Conservation (phyloP, 2,797 vertebrate species). For the Channallabes apus region DNA sequence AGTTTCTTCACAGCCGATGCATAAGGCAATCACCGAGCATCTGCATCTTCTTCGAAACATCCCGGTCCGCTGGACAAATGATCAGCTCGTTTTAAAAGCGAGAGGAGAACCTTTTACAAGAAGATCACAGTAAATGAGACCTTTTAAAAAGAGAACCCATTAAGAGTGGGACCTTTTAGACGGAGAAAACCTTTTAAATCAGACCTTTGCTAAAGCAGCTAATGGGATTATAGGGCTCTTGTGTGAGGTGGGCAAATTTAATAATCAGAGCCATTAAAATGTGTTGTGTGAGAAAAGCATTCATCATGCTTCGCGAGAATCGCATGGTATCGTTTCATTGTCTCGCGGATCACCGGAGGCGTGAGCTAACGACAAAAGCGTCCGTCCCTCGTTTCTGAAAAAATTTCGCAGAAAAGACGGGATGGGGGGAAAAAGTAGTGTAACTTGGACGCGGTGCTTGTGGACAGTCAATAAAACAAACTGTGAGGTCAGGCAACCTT, state of each 20-base stretch:
- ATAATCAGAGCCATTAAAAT: slow-evolving; percentile 34
- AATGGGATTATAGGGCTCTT: slow-evolving; percentile 39
- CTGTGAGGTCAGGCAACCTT: slow-evolving; percentile 31
- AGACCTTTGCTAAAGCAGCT: slow-evolving; percentile 39
- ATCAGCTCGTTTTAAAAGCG: not conserved
- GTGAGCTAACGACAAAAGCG: slow-evolving; percentile 22
- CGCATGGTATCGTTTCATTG: slow-evolving; percentile 32
- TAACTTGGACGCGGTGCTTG: slow-evolving; percentile 35
- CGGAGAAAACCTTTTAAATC: slow-evolving; percentile 15
- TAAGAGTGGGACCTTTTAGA: slow-evolving; percentile 30
- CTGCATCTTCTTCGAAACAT: slow-evolving; percentile 15
- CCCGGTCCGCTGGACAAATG: slow-evolving; percentile 28
- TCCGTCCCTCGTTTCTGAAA: slow-evolving; percentile 13
- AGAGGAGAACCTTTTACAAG: not conserved
- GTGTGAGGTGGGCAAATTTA: slow-evolving; percentile 35
- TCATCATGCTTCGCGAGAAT: not conserved
- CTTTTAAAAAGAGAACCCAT: slow-evolving; percentile 12
- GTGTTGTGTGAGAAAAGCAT: slow-evolving; percentile 21
- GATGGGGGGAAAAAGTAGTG: not conserved
- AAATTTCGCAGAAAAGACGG: slow-evolving; percentile 35
- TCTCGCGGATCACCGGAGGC: slow-evolving; percentile 29
- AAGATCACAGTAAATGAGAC: slow-evolving; percentile 3
- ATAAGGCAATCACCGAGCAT: not conserved
- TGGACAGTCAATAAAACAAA: slow-evolving; percentile 44
- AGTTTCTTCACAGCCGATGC: slow-evolving; percentile 20